phyloP scores from a whole-genome alignment of 2,113 vertebrate species.

The Macaca mulatta region DNA sequence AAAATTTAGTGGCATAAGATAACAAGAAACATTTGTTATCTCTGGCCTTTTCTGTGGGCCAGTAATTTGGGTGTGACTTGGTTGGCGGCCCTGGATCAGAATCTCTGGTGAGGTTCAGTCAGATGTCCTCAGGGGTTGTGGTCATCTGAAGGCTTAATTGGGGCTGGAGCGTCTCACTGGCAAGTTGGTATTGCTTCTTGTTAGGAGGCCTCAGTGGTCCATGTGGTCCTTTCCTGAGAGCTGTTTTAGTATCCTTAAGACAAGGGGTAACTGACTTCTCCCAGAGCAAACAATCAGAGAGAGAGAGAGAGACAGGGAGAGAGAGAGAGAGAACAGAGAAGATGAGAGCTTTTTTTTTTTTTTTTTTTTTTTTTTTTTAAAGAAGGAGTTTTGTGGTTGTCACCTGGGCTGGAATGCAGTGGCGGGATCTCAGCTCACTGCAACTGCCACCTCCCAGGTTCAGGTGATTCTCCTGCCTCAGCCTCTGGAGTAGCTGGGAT shows the following conservation, averaged over 20 bases:
- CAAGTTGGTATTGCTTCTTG: neutral
- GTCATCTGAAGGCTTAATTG: neutral
- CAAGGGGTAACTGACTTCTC: neutral
- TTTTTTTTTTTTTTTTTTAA: neutral
- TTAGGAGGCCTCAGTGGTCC: neutral
- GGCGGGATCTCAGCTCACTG: too few relatives aligned
- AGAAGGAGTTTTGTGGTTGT: neutral
- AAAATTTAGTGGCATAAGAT: neutral
- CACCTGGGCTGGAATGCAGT: neutral
- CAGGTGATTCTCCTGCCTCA: too few relatives aligned
- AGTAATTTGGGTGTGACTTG: neutral
- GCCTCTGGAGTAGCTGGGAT: too few relatives aligned
- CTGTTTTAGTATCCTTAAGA: neutral
- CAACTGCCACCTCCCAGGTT: too few relatives aligned
- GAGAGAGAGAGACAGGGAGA: too few relatives aligned
- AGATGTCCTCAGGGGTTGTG: accelerated
- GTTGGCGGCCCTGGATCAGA: neutral
- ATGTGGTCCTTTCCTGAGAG: neutral
- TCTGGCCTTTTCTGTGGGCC: neutral
- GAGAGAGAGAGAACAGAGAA: too few relatives aligned
- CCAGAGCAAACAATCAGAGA: neutral
- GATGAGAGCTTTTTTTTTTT: neutral
- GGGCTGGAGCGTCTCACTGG: neutral
- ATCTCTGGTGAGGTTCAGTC: neutral
- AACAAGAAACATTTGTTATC: neutral